Base-by-base conservation (phyloP, 37 sponge, comb jelly and placozoan species). In the Tethya wilhelma region DNA sequence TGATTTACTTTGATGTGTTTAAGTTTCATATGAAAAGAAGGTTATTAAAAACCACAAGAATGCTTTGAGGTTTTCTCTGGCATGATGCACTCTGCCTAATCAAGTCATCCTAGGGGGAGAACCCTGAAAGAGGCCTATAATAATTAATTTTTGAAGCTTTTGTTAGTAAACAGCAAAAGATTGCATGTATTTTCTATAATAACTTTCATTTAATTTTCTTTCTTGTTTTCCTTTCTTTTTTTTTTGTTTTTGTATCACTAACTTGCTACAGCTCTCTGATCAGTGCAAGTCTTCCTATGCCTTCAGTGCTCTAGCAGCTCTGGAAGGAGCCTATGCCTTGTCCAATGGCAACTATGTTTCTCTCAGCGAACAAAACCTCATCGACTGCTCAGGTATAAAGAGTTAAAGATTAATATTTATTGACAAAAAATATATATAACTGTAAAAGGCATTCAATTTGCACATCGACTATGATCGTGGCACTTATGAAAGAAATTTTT, bases 271-370 rank as follows among this genome's bases (percentile, higher is more conserved):
- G n/a, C n/a, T n/a, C n/a, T n/a, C n/a, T n/a, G 65, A 37, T 26
- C 28, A 26, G 65, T 94, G 95, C 78, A 89, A 90, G 4, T 72
- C 89, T 19, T 81, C 92, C 69, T 94, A 91, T 91, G 88, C 95
- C 25, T 94, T 94, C 60, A 75, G 85, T 68, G 80, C 92, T 7
- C 68, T 79, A 23, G 95, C 89, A 11, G 70, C 88, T 32, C 76
- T 94, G 23, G 92, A 94, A 64, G 95, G 90, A 63, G 79, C 72
- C 2, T 77, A 69, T 38, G 67, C 76, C 44, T 45, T 77, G 44
- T 55, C 72, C 40, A 82, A 55, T 56, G 95, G 90, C 4, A 80
- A 64, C 8, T 83, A 87, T 64, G 84, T 90, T 19, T 73, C 88
- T 17, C 68, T 94, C 25, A 76, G 77, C 62, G 83, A 81, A 33